Conservation (phyloP, 2,888 invertebrate genomes). For the Ectemnius cavifrons region DNA sequence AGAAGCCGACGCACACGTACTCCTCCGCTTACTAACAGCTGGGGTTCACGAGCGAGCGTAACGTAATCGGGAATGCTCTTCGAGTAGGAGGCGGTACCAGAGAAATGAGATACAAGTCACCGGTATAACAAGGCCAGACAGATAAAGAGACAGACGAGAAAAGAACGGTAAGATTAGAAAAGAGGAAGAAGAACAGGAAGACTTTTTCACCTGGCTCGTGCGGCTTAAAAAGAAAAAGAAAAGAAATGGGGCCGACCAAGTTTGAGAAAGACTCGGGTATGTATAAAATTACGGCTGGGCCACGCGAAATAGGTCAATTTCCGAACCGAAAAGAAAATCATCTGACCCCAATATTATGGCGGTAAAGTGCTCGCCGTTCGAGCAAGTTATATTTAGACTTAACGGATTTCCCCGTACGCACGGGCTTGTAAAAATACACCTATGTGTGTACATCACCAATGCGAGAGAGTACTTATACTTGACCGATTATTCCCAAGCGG, state of each 20-base stretch:
- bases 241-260: background rate
- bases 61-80: background rate
- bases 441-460: conserved; percentile 24
- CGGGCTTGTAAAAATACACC: conserved; percentile 49
- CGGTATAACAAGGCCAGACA: background rate
- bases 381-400: conserved; percentile 47
- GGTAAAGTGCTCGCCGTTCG: conserved; percentile 35
- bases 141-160: background rate
- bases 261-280: background rate
- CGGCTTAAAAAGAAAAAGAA: too few relatives aligned
- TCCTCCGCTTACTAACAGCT: too few relatives aligned
- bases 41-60: background rate
- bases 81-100: background rate
- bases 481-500: conserved; percentile 24
- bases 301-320: conserved; percentile 32
- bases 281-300: background rate
- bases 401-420: conserved; percentile 54
- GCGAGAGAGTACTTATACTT: conserved; percentile 2
- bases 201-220: background rate
- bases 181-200: background rate
- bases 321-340: conserved; percentile 29
- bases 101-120: conserved; percentile 1
- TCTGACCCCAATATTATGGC: conserved; percentile 40
- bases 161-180: background rate
- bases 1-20: too few relatives aligned